Conservation (phyloP, 2,797 vertebrate species). For the Parotocinclus haroldoi region DNA sequence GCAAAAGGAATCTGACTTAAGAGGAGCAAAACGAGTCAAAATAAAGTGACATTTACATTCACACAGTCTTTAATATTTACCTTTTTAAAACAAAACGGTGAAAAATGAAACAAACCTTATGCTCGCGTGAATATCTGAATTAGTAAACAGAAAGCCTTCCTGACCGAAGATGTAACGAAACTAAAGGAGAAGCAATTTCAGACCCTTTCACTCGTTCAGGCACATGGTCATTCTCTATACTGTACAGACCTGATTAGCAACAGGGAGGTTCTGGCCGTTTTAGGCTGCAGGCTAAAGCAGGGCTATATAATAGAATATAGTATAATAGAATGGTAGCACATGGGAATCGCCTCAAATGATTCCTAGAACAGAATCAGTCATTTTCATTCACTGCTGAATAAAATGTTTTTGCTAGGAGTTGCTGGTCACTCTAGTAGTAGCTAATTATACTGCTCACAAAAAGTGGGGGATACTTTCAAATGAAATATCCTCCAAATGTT, state of each 20-base stretch:
- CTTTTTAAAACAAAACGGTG: not conserved
- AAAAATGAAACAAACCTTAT: no score
- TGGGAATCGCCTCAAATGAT: slow-evolving; percentile 49
- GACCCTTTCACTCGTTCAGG: slow-evolving; percentile 9
- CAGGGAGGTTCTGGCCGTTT: not conserved
- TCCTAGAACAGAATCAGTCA: slow-evolving; percentile 76
- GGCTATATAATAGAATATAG: no score
- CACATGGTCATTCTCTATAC: slow-evolving; percentile 14
- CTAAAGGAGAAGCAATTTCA: not conserved
- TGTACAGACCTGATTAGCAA: slow-evolving; percentile 19
- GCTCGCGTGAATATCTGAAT: no score
- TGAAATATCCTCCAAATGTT: no score
- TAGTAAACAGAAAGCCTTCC: not conserved
- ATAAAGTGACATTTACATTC: slow-evolving; percentile 56
- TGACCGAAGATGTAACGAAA: not conserved
- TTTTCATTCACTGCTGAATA: slow-evolving; percentile 25
- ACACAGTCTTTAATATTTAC: slow-evolving; percentile 31
- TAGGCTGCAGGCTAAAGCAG: not conserved
- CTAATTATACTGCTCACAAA: not conserved
- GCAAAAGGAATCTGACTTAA: slow-evolving; percentile 57
- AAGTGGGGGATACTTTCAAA: no score
- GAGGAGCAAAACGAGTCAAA: slow-evolving; percentile 25
- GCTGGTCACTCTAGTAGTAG: slow-evolving; percentile 13
- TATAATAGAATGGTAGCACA: slow-evolving; percentile 1
- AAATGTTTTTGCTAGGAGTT: slow-evolving; percentile 8